Conservation (phyloP, 2,113 vertebrate genomes). For the Bagarius yarrelli region DNA sequence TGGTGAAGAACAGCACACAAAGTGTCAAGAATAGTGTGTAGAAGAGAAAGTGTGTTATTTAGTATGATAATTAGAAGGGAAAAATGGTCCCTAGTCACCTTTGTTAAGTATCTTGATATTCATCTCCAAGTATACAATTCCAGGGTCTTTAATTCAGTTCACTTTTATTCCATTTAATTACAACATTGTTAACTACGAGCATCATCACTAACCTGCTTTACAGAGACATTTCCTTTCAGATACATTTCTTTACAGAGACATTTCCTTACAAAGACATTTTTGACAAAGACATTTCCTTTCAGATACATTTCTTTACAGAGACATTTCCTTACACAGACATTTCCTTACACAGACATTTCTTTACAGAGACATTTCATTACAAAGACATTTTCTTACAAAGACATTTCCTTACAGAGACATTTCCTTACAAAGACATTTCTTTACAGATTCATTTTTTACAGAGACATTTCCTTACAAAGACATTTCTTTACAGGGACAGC, state of each 20-base stretch:
- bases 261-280: no score
- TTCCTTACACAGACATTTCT: not conserved
- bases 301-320: no score
- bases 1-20: conserved; percentile 17
- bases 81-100: not conserved
- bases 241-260: no score
- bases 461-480: not conserved
- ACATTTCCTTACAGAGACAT: no score
- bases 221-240: not conserved
- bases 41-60: not conserved
- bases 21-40: conserved; percentile 4
- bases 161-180: not conserved
- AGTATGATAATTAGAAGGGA: not conserved
- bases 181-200: not conserved
- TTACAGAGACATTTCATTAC: no score
- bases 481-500: not conserved
- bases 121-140: not conserved
- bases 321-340: no score
- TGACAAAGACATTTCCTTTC: no score
- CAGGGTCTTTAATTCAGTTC: not conserved
- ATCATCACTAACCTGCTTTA: not conserved
- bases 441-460: no score
- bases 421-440: no score
- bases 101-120: not conserved
- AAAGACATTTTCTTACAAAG: no score